phyloP scores from a whole-genome alignment of 2,888 invertebrate species.

The Xanthia togata region DNA sequence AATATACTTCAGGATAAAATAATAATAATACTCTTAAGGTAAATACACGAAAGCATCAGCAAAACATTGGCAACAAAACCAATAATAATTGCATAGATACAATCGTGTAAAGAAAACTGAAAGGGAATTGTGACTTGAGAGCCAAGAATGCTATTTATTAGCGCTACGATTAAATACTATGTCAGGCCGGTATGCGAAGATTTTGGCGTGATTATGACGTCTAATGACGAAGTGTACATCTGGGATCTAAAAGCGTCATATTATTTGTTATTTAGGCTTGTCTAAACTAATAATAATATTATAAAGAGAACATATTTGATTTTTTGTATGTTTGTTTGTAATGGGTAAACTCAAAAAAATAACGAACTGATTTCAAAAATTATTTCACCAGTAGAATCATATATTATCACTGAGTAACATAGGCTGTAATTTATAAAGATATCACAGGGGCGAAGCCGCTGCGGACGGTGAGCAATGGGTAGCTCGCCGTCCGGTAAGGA shows the following conservation, averaged over 20 bases:
- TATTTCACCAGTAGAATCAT: no score
- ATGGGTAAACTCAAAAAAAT: no score
- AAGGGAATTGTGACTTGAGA: conserved; percentile 47
- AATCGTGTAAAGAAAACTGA: conserved; percentile 13
- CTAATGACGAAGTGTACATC: neutral
- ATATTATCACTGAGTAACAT: no score
- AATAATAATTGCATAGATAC: conserved; percentile 25
- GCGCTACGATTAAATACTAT: neutral
- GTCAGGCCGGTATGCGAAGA: conserved; percentile 5
- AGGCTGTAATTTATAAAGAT: no score
- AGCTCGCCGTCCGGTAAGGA: no score
- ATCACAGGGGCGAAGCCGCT: no score
- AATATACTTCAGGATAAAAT: neutral
- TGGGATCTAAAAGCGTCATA: neutral
- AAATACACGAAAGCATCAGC: neutral
- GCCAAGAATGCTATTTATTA: conserved; percentile 49
- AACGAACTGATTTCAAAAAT: no score
- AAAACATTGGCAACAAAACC: conserved; percentile 32
- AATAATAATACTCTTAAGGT: no score
- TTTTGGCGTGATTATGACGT: conserved; percentile 1
- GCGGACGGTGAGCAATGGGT: no score
- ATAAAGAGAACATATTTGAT: no score
- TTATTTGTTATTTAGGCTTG: neutral
- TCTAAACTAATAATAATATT: no score
- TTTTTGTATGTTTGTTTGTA: no score